These are phyloP conservation scores for Uria aalge DNA, from an alignment of 2,113 vertebrate genomes.

Conservation along the genomic window DNA sequence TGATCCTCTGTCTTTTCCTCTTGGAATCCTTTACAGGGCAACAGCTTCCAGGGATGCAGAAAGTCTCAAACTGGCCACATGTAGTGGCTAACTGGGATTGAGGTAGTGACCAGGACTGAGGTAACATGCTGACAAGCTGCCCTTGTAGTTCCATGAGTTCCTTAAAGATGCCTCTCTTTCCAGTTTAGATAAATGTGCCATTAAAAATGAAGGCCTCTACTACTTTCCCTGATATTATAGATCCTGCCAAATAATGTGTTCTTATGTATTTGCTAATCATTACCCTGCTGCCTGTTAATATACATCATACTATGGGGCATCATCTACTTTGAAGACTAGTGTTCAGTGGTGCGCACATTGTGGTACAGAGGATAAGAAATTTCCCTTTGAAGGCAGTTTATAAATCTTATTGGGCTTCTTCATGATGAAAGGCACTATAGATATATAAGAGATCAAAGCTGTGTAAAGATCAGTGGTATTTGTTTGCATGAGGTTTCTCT, in stretches of 20 bases:
- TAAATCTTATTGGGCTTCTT: constrained; percentile 52
- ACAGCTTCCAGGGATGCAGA: not conserved
- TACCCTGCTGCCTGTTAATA: not conserved
- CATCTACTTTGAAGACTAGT: not conserved
- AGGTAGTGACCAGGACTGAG: not conserved
- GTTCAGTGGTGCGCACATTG: not conserved
- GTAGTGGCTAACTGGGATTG: not conserved
- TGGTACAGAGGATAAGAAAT: not conserved
- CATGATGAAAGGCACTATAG: constrained; percentile 62
- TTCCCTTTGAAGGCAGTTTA: constrained; percentile 59
- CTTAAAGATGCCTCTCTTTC: not conserved
- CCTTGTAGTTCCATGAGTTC: not conserved
- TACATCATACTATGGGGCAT: not conserved
- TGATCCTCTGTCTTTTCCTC: not conserved
- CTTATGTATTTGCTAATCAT: not conserved
- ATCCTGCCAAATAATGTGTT: not conserved
- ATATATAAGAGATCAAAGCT: constrained; percentile 60
- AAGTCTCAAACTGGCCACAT: not conserved
- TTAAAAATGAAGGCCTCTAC: not conserved
- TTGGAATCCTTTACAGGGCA: not conserved
- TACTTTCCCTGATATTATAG: not conserved
- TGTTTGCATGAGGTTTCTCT: constrained; percentile 62
- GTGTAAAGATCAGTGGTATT: constrained; percentile 57
- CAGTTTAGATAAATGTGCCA: not conserved
- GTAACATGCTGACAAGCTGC: not conserved